phyloP scores from a whole-genome alignment of 1,140 invertebrate genomes.

The Varroa destructor region DNA sequence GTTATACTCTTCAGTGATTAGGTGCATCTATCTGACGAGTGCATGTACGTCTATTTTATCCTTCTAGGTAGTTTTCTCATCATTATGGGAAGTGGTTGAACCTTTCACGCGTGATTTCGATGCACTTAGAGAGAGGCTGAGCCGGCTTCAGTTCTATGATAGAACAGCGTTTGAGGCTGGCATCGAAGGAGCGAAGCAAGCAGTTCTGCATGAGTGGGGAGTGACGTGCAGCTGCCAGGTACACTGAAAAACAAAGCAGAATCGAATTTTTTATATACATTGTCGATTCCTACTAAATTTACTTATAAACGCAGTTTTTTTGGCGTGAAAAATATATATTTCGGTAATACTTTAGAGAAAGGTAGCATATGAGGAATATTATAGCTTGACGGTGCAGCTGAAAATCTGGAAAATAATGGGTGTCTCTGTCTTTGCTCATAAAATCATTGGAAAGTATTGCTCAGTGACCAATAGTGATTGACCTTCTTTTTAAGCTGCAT shows the following conservation, averaged over 20 bases:
- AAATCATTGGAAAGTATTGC: too few relatives aligned
- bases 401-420: too few relatives aligned
- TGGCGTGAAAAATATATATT: too few relatives aligned
- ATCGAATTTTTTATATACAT: conserved; percentile 8
- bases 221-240: conserved; percentile 52
- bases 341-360: too few relatives aligned
- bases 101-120: conserved; percentile 74
- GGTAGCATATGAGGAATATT: too few relatives aligned
- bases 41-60: neutral
- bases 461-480: too few relatives aligned
- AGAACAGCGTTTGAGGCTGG: conserved; percentile 66
- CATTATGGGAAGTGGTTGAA: conserved; percentile 59
- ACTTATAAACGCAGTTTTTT: too few relatives aligned
- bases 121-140: conserved; percentile 54
- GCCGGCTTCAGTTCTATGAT: conserved; percentile 61
- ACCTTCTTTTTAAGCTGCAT: too few relatives aligned
- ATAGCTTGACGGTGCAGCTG: too few relatives aligned
- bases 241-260: neutral
- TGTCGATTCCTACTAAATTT: neutral
- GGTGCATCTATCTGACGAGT: too few relatives aligned
- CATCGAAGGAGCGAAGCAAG: conserved; percentile 56
- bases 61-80: conserved; percentile 59
- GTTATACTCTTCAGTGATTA: too few relatives aligned
- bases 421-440: too few relatives aligned
- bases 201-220: conserved; percentile 70